phyloP scores from a whole-genome alignment of 2,888 invertebrate species.

The Baronia brevicornis region DNA sequence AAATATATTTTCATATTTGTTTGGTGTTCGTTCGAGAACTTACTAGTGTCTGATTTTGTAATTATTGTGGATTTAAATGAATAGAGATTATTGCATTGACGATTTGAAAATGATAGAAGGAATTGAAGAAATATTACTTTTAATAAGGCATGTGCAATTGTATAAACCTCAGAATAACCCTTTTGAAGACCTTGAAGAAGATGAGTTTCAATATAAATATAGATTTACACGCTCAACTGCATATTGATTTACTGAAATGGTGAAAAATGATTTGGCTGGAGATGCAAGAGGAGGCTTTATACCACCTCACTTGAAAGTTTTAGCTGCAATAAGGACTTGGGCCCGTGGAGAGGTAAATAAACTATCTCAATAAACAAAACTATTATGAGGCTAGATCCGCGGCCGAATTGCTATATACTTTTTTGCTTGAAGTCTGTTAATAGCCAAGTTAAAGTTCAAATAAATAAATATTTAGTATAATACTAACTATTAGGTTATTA shows the following conservation, averaged over 20 bases:
- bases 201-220: slow-evolving; percentile 14
- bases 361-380: no score
- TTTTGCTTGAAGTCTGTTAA: slow-evolving; percentile 3
- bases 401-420: slow-evolving; percentile 1
- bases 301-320: slow-evolving; percentile 18
- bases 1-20: no score
- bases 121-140: no score
- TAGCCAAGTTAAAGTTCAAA: slow-evolving; percentile 2
- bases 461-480: no score
- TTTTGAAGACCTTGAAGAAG: slow-evolving; percentile 8
- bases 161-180: slow-evolving; percentile 7
- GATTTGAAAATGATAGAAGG: no score
- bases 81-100: no score
- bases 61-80: no score
- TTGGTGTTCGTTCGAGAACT: no score
- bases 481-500: not conserved
- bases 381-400: no score
- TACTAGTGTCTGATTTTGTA: no score
- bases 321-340: slow-evolving; percentile 17
- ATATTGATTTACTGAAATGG: slow-evolving; percentile 12
- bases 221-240: slow-evolving; percentile 14
- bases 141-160: slow-evolving; percentile 7
- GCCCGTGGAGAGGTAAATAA: slow-evolving; percentile 18
- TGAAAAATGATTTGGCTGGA: slow-evolving; percentile 14
- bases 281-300: slow-evolving; percentile 16